Conservation (phyloP, 1,140 invertebrate genomes). For the Melitaea cinxia region DNA sequence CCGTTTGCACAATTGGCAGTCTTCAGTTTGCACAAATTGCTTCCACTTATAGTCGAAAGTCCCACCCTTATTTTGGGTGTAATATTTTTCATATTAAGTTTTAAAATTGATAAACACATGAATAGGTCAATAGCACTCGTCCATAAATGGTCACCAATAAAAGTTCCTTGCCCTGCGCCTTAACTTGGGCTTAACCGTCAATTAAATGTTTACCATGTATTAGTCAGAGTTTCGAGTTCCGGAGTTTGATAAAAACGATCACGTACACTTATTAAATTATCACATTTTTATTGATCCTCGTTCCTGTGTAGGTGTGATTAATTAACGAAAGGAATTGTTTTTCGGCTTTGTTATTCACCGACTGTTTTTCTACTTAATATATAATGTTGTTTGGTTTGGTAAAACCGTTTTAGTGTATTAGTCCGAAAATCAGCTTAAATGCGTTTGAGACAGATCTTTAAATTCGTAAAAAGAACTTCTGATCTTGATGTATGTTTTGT, state of each 20-base stretch:
- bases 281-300: constrained; percentile 19
- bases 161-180: constrained; percentile 13
- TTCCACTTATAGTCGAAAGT: no score
- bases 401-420: no score
- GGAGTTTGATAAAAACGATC: constrained; percentile 18
- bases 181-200: constrained; percentile 4
- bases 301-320: neutral
- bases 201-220: neutral
- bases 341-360: neutral
- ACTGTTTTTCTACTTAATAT: no score
- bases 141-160: constrained; percentile 14
- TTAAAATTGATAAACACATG: neutral
- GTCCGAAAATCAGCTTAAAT: no score
- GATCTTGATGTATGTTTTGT: no score
- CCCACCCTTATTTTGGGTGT: no score
- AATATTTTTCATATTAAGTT: neutral
- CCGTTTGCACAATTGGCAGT: no score
- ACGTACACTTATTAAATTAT: constrained; percentile 20
- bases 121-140: neutral
- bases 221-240: neutral
- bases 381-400: no score
- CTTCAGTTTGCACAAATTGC: no score
- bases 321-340: neutral
- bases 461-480: no score
- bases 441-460: no score